These are phyloP conservation scores for Tortrix viridana DNA, from an alignment of 2,888 invertebrate species.

Conservation along the genomic window DNA sequence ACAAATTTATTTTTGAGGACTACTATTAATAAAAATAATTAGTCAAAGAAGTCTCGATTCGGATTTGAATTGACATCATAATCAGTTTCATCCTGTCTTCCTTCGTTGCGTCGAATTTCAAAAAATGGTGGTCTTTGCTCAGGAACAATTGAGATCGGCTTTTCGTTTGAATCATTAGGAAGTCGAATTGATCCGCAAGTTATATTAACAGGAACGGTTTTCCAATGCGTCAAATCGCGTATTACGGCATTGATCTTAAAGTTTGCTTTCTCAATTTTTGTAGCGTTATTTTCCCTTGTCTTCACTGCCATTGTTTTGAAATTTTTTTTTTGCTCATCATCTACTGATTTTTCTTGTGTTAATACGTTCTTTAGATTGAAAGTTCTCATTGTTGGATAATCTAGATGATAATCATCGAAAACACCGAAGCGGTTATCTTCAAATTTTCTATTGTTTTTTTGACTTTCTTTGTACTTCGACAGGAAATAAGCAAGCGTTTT, in stretches of 20 bases:
- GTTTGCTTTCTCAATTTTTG: not conserved
- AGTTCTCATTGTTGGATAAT: no score
- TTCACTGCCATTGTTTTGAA: no score
- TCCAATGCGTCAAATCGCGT: not conserved
- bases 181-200: constrained; percentile 16
- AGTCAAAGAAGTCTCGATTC: constrained; percentile 48
- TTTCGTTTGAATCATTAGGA: constrained; percentile 9
- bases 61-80: constrained; percentile 55
- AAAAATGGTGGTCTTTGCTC: constrained; percentile 57
- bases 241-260: not conserved
- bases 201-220: not conserved
- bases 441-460: not conserved
- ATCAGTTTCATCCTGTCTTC: constrained; percentile 53
- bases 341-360: no score
- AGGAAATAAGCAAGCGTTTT: not conserved
- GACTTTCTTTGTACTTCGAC: not conserved
- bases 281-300: not conserved
- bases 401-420: no score
- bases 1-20: not conserved
- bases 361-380: no score
- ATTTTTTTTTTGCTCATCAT: no score
- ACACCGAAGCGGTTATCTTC: not conserved
- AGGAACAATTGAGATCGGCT: constrained; percentile 54
- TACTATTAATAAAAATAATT: not conserved
- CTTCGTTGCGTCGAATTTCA: constrained; percentile 58